phyloP scores from a whole-genome alignment of 1,140 invertebrate genomes.

The Leptinotarsa defecta region DNA sequence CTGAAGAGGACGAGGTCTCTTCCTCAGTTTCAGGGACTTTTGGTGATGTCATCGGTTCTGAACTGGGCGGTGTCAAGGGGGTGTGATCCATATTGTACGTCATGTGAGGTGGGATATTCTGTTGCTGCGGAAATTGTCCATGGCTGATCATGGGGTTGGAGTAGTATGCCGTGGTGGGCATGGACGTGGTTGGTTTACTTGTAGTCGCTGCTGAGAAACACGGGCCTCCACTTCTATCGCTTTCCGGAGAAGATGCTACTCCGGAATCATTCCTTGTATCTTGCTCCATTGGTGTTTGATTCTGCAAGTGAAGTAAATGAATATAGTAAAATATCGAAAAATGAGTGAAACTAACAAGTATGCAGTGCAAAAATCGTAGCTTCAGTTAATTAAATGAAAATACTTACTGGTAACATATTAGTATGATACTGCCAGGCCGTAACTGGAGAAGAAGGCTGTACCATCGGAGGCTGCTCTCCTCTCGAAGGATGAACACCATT shows the following conservation, averaged over 20 bases:
- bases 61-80: conserved; percentile 56
- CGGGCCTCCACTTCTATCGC: conserved; percentile 46
- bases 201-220: neutral
- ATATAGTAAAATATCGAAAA: too few species aligned
- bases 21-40: conserved; percentile 20
- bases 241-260: conserved; percentile 50
- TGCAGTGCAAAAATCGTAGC: too few species aligned
- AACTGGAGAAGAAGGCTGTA: conserved; percentile 45
- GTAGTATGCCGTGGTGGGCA: neutral
- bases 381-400: too few species aligned
- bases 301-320: conserved; percentile 50
- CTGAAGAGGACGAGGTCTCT: neutral
- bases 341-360: too few species aligned
- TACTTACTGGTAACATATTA: conserved; percentile 42
- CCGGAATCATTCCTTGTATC: conserved; percentile 52
- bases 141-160: neutral
- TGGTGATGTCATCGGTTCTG: conserved; percentile 48
- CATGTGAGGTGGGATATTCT: neutral
- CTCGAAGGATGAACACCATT: conserved; percentile 38
- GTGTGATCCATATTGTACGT: conserved; percentile 34
- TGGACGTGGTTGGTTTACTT: neutral
- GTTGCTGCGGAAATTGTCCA: neutral
- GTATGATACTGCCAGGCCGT: conserved; percentile 44
- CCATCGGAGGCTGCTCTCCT: conserved; percentile 42
- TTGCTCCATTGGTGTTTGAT: conserved; percentile 52